These are phyloP conservation scores for Polyodon spathula DNA, from an alignment of 2,113 vertebrate species.

Conservation along the genomic window DNA sequence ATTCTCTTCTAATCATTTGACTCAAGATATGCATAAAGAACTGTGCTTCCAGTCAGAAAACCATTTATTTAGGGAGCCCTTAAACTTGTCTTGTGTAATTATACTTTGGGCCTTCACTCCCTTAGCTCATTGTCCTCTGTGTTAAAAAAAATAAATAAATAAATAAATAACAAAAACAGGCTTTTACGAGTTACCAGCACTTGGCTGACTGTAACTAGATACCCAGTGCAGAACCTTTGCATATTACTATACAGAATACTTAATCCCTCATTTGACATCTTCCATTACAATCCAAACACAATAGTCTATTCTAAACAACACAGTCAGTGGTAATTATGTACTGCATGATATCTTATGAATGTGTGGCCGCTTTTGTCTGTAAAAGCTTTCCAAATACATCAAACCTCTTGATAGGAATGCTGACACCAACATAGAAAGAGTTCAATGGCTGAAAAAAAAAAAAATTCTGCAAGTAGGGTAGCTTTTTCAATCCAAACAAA, in stretches of 20 bases:
- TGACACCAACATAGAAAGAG: no score
- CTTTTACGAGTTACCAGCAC: constrained; percentile 28
- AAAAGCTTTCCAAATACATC: no score
- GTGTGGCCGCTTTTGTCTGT: no score
- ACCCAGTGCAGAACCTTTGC: not conserved
- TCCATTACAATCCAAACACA: not conserved
- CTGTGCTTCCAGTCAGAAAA: no score
- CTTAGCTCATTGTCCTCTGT: not conserved
- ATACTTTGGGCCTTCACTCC: constrained; percentile 30
- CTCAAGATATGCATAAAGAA: no score
- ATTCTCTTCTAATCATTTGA: no score
- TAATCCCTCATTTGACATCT: constrained; percentile 1
- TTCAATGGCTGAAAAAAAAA: no score
- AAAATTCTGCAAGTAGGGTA: no score
- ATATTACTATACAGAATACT: not conserved
- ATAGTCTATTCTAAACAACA: not conserved
- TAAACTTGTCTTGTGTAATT: constrained; percentile 33
- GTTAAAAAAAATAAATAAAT: no score
- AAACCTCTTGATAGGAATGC: no score
- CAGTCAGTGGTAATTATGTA: not conserved
- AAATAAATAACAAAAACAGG: no score
- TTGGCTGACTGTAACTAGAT: constrained; percentile 10
- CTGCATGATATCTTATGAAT: not conserved
- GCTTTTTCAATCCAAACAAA: no score
- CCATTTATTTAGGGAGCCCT: constrained; percentile 18